Conservation (phyloP, 2,888 invertebrate genomes). For the Phania funesta region DNA sequence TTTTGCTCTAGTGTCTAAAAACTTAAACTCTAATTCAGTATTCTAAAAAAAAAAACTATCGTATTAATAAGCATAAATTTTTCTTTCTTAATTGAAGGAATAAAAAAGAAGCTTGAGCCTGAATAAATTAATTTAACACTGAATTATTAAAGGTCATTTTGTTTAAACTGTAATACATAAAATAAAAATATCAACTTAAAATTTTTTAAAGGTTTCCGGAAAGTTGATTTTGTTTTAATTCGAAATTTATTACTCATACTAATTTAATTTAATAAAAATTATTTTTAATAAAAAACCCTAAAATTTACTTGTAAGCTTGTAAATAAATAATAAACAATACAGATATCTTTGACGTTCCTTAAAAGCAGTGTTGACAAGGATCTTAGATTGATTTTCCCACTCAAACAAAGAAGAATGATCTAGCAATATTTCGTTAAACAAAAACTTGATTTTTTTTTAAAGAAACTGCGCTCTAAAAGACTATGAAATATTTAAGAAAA, state of each 20-base stretch:
- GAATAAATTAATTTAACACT: no score
- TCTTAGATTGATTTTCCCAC: conserved; percentile 33
- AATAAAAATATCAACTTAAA: not conserved
- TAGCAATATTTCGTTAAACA: not conserved
- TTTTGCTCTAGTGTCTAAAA: no score
- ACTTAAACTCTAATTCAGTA: no score
- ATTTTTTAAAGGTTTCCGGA: not conserved
- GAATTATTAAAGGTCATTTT: no score
- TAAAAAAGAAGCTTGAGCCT: no score
- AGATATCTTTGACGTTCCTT: conserved; percentile 68
- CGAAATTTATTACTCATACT: not conserved
- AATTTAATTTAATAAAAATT: not conserved
- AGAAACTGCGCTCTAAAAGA: not conserved
- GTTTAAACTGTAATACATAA: no score
- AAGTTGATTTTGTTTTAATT: not conserved
- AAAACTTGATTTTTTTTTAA: not conserved
- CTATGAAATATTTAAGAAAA: not conserved
- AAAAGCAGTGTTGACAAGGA: conserved; percentile 63
- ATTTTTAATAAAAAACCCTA: not conserved
- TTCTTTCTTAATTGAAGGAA: no score
- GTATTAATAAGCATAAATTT: no score
- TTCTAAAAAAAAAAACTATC: no score
- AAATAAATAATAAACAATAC: conserved; percentile 66
- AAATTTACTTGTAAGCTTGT: conserved; percentile 63
- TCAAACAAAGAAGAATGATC: conserved; percentile 7